Base-by-base conservation (phyloP, 2,888 invertebrate species). In the Anagyrus pseudococci region DNA sequence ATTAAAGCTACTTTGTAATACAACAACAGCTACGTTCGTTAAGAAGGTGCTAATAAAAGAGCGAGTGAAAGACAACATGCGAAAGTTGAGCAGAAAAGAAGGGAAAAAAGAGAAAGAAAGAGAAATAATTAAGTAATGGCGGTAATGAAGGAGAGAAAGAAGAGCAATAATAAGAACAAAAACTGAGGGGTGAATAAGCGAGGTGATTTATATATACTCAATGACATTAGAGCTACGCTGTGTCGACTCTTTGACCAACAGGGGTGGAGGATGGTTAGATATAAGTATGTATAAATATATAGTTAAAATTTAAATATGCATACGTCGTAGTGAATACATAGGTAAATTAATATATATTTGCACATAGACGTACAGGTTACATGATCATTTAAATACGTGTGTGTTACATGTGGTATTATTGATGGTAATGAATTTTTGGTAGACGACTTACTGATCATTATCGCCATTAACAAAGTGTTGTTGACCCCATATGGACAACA, bases 401-500 rank as follows among this genome's bases (percentile, higher is more conserved):
- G n/a, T n/a, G n/a, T n/a, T n/a, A n/a, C n/a, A n/a, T n/a, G n/a
- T n/a, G n/a, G n/a, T 58, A 37, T 52, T 57, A 58, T 37, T 62
- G 56, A 62, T 56, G 62, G 22, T 70, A 68, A 69, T 69, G 68
- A 64, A 68, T 68, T 70, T 73, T 72, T 72, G 68, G 79, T 81
- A 81, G 82, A 81, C 80, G 82, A 93, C 94, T 93, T 93, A 95
- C 94, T 94, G 94, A 87, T 93, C 92, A 83, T 94, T 93, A 87
- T 95, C 94, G 90, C 94, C 94, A 90, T 93, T 94, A 85, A 94
- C 93, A 88, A 94, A 93, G 88, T 94, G 92, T 89, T 94, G 94
- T 87, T 95, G 94, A 86, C 94, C 95, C 95, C 95, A 95, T 87
- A 95, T 95, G 86, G 93, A 93, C 87, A 95, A 93, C 94, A 95